These are phyloP conservation scores for Tuberolachnus salignus DNA, from an alignment of 2,888 invertebrate genomes.

Conservation along the genomic window DNA sequence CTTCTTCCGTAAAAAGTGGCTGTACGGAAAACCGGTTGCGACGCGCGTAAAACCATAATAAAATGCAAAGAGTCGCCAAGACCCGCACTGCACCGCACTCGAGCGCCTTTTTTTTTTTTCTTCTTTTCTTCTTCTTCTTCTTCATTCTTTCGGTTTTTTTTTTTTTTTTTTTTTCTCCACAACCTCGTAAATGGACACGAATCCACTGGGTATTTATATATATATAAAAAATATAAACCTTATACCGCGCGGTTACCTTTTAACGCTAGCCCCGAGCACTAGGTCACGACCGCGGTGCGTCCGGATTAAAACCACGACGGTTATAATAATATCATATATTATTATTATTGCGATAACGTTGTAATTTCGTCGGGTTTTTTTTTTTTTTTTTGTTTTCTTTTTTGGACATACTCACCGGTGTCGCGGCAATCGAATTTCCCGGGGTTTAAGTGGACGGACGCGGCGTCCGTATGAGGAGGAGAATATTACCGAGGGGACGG, in stretches of 20 bases:
- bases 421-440: too few relatives aligned
- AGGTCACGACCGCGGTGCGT: neutral
- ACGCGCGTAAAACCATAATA: slow-evolving; percentile 36
- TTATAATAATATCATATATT: neutral
- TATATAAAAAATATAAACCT: too few relatives aligned
- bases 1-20: slow-evolving; percentile 26
- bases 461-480: too few relatives aligned
- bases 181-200: neutral
- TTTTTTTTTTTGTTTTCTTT: too few relatives aligned
- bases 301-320: neutral
- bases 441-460: too few relatives aligned
- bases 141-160: neutral
- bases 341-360: neutral
- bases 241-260: neutral
- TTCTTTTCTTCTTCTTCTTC: too few relatives aligned
- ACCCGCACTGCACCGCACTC: neutral
- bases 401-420: too few relatives aligned
- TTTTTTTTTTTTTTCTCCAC: neutral
- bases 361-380: neutral
- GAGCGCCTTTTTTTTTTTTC: too few relatives aligned
- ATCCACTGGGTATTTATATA: too few relatives aligned
- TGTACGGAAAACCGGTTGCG: slow-evolving; percentile 29
- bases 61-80: slow-evolving; percentile 35
- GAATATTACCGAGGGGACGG: too few relatives aligned
- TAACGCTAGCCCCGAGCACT: slow-evolving; percentile 12